Percentiles rank a stretch among this genome's conserved stretches.
Conservation (phyloP, 2,113 vertebrate genomes). For the Ploceus nigricollis region DNA sequence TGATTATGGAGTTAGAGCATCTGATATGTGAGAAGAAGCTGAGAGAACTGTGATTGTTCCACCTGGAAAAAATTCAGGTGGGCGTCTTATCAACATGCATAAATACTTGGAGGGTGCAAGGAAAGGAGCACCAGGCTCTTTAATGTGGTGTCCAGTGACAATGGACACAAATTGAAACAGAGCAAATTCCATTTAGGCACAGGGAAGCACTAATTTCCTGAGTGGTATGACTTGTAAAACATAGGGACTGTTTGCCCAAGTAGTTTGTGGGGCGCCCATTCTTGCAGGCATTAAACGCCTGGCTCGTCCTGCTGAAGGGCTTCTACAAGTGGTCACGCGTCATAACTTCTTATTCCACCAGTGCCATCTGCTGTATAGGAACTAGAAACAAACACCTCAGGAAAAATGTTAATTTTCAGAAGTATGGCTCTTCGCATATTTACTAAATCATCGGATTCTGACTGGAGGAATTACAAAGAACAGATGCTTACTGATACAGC, state of each 20-base stretch:
- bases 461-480: slow-evolving; percentile 68
- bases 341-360: slow-evolving; percentile 53
- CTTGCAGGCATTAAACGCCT: background rate
- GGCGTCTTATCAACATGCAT: background rate
- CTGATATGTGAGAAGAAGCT: background rate
- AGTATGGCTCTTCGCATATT: slow-evolving; percentile 16
- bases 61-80: background rate
- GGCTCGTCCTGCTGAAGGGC: background rate
- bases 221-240: background rate
- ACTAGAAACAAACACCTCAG: slow-evolving; percentile 35
- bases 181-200: background rate
- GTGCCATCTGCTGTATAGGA: slow-evolving; percentile 52
- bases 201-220: background rate
- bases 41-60: background rate
- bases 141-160: background rate
- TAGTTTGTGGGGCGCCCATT: background rate
- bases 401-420: slow-evolving; percentile 55
- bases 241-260: background rate
- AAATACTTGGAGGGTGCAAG: background rate
- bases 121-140: background rate
- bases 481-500: slow-evolving; percentile 70
- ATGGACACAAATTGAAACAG: background rate
- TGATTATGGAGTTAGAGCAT: background rate
- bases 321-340: background rate
- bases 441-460: slow-evolving; percentile 68